Conservation (phyloP, 2,113 vertebrate species). For the Charadrius vociferus region DNA sequence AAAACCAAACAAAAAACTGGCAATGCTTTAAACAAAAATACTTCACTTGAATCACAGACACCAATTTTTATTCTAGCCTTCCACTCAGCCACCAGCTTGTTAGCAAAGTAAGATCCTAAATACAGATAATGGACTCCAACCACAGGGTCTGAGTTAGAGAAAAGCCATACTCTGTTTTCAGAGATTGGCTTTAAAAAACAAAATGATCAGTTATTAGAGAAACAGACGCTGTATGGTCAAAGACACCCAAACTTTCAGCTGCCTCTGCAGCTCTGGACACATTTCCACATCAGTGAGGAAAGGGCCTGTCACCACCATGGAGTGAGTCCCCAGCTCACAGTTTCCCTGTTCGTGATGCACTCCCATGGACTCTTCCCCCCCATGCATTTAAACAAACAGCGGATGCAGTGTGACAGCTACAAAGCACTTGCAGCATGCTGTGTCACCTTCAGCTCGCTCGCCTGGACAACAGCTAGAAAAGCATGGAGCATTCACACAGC, state of each 20-base stretch:
- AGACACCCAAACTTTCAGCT: neutral
- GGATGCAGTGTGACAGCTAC: neutral
- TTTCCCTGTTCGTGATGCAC: neutral
- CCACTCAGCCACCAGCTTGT: neutral
- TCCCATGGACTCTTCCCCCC: accelerated
- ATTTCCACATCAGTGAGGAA: neutral
- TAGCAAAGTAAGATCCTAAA: neutral
- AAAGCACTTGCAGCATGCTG: neutral
- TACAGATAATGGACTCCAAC: neutral
- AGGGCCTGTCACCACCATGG: neutral
- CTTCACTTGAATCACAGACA: neutral
- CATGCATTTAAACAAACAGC: neutral
- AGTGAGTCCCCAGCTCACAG: neutral
- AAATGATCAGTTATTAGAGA: neutral
- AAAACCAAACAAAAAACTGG: neutral
- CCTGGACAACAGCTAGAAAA: neutral
- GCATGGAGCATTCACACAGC: accelerated
- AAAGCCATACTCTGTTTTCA: neutral
- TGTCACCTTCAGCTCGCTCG: accelerated
- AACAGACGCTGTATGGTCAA: neutral
- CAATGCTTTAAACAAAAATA: neutral
- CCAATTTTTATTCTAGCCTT: neutral
- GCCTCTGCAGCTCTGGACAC: neutral
- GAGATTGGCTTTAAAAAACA: neutral
- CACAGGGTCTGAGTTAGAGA: neutral